Conservation (phyloP, 2,113 vertebrate genomes). For the Loxodonta africana region DNA sequence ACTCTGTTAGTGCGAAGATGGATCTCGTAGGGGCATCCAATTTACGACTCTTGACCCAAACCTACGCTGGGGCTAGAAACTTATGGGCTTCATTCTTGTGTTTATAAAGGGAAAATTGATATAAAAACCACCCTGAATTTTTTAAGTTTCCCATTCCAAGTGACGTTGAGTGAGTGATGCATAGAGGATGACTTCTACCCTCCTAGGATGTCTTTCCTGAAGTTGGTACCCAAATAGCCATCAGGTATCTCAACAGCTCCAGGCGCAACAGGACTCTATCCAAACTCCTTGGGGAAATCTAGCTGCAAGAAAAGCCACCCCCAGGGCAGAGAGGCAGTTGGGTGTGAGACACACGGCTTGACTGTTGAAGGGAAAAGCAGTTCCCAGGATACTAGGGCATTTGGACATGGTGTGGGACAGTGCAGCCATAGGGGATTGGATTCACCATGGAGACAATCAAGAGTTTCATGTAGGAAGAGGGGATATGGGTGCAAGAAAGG, state of each 20-base stretch:
- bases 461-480: background rate
- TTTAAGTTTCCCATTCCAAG: background rate
- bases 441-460: fast-evolving
- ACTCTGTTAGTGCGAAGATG: background rate
- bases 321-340: fast-evolving
- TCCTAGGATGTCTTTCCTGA: background rate
- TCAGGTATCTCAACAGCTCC: fast-evolving
- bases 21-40: fast-evolving
- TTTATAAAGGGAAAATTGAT: background rate
- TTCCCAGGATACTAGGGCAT: fast-evolving
- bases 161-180: fast-evolving
- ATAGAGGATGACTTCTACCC: too few species aligned
- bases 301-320: fast-evolving
- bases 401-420: fast-evolving
- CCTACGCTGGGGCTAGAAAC: background rate
- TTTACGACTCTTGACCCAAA: background rate
- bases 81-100: too few species aligned
- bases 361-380: background rate
- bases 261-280: fast-evolving
- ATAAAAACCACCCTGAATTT: background rate
- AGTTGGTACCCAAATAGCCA: fast-evolving
- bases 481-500: background rate
- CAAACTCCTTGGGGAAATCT: fast-evolving
- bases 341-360: fast-evolving
- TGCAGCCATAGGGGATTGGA: fast-evolving